These are phyloP conservation scores for Metaphire vulgaris DNA, from an alignment of 1,140 invertebrate species.

Conservation along the genomic window DNA sequence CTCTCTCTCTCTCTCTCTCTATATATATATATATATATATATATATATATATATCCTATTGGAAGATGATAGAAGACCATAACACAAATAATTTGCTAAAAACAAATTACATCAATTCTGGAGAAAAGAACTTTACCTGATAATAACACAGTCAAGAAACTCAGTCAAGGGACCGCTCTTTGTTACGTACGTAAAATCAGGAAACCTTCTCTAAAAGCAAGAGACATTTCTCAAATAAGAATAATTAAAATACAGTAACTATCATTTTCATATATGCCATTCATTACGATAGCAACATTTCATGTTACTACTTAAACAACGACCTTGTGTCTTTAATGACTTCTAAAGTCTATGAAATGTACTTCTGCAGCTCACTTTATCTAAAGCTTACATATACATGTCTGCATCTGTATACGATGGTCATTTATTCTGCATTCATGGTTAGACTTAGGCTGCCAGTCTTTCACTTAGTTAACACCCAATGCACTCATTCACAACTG, in stretches of 20 bases:
- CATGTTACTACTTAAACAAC: background rate
- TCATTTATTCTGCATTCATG: background rate
- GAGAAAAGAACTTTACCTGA: slow-evolving; percentile 62
- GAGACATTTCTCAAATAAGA: slow-evolving; percentile 27
- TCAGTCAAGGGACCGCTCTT: slow-evolving; percentile 77
- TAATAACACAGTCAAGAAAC: slow-evolving; percentile 95
- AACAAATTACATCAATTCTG: too few relatives aligned
- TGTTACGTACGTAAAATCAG: slow-evolving; percentile 88
- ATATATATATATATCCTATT: too few relatives aligned
- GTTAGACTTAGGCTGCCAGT: background rate
- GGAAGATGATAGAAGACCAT: too few relatives aligned
- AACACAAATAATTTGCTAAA: too few relatives aligned
- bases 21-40: too few relatives aligned
- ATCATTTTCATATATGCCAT: background rate
- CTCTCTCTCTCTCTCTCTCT: too few relatives aligned
- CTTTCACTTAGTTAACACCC: background rate
- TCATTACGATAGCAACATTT: background rate
- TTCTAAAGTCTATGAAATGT: background rate
- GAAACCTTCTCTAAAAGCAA: slow-evolving; percentile 71
- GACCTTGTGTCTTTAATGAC: background rate
- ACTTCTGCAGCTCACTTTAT: background rate
- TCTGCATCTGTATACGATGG: background rate
- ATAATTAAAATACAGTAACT: background rate
- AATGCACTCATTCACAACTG: background rate
- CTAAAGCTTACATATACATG: background rate